Evolutionary conservation across 2,888 invertebrate species (phyloP).

Genomic region (Caenorhabditis sinica): DNA sequence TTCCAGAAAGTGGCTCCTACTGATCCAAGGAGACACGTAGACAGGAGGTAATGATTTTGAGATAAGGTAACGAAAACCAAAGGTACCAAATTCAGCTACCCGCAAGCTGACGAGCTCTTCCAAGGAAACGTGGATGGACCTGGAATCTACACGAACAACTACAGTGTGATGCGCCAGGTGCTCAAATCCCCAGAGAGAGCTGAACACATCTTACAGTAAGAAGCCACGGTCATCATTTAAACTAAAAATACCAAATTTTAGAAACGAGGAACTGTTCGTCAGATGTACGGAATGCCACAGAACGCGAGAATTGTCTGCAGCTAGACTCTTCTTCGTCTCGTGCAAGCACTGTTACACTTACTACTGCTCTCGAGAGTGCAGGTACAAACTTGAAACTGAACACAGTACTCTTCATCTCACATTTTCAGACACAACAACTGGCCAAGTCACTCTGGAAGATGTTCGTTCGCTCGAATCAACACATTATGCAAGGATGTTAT

Average conservation of each 20-base stretch:
- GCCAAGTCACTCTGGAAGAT: slow-evolving; percentile 90
- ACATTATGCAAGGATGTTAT: slow-evolving; percentile 89
- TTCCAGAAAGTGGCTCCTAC: slow-evolving; percentile 89
- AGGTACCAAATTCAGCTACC: slow-evolving; percentile 38
- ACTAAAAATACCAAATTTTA: slow-evolving; percentile 22
- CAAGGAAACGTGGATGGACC: slow-evolving; percentile 79
- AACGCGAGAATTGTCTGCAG: slow-evolving; percentile 87
- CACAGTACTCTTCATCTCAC: not conserved
- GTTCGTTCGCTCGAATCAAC: slow-evolving; percentile 93
- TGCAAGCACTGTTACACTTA: slow-evolving; percentile 96
- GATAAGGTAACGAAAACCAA: not conserved
- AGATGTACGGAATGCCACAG: slow-evolving; percentile 83
- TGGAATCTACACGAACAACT: slow-evolving; percentile 81
- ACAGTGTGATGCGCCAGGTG: slow-evolving; percentile 80
- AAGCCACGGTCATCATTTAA: not conserved
- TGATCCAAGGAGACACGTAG: slow-evolving; percentile 65
- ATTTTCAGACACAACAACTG: slow-evolving; percentile 90
- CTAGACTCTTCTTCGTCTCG: slow-evolving; percentile 90
- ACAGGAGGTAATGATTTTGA: slow-evolving; percentile 70
- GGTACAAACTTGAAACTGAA: slow-evolving; percentile 53
- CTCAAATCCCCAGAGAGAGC: slow-evolving; percentile 81
- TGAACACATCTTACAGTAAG: slow-evolving; percentile 78
- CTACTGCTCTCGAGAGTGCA: slow-evolving; percentile 89
- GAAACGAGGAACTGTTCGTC: slow-evolving; percentile 77
- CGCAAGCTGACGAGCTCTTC: slow-evolving; percentile 67